These are phyloP conservation scores for Nycticryphes semicollaris DNA, from an alignment of 2,113 vertebrate genomes.

Conservation along the genomic window DNA sequence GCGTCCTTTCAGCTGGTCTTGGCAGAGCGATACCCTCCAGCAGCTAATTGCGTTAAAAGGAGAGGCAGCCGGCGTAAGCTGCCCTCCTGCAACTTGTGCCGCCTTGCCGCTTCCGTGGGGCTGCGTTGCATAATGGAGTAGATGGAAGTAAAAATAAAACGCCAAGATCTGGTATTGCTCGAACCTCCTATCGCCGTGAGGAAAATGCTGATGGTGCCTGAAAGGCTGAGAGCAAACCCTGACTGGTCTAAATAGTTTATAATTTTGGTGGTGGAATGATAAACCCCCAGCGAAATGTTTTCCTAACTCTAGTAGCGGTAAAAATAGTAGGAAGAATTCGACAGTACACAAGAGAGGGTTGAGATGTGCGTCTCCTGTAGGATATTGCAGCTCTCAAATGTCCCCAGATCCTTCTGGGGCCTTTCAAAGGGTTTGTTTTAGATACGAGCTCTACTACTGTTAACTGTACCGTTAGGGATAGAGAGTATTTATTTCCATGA, in stretches of 20 bases:
- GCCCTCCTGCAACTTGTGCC: not conserved
- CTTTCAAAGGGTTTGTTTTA: constrained; percentile 51
- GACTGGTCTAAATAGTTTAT: constrained; percentile 51
- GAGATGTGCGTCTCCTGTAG: constrained; percentile 27
- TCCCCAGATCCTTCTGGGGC: constrained; percentile 32
- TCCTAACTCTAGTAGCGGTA: not conserved
- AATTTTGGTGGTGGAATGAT: constrained; percentile 57
- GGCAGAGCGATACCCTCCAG: constrained; percentile 23
- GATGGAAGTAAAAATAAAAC: not conserved
- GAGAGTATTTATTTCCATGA: constrained; percentile 7
- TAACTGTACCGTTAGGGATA: constrained; percentile 29
- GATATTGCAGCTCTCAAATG: constrained; percentile 5
- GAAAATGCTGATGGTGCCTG: constrained; percentile 25
- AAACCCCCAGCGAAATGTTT: constrained; percentile 58
- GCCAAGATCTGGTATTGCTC: not conserved
- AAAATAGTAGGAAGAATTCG: constrained; percentile 42
- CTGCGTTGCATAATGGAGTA: not conserved
- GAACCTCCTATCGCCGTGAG: not conserved
- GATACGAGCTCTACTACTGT: not conserved
- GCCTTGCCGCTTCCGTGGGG: not conserved
- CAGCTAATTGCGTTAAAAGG: not conserved
- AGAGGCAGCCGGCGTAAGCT: not conserved
- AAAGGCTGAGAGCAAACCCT: constrained; percentile 37
- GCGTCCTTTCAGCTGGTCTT: constrained; percentile 42
- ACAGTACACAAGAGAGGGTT: constrained; percentile 24